phyloP scores from a whole-genome alignment of 2,797 vertebrate genomes.

The Sternotherus odoratus region DNA sequence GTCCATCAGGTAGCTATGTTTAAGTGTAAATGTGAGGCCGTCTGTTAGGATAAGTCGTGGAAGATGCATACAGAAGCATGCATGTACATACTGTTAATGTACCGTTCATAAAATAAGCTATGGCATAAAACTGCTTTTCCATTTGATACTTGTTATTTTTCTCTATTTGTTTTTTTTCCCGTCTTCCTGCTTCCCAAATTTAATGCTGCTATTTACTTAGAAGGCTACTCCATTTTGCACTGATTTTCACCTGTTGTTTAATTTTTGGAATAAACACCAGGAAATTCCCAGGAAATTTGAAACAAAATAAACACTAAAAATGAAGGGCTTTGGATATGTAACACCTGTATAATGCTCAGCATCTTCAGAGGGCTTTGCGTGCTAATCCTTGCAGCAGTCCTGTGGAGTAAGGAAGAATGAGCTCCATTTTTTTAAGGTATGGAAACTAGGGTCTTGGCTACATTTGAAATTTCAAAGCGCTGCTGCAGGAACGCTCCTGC shows the following conservation, averaged over 20 bases:
- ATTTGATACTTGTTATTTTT: no score
- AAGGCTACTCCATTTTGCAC: no score
- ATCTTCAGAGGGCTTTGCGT: neutral
- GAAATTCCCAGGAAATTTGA: accelerated
- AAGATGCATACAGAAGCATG: neutral
- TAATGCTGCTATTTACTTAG: no score
- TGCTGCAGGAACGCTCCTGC: no score
- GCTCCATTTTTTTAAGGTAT: accelerated
- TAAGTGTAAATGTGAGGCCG: neutral
- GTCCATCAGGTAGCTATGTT: neutral
- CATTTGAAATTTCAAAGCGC: no score
- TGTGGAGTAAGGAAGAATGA: neutral
- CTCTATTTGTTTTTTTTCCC: no score
- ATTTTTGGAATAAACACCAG: no score
- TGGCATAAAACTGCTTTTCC: no score
- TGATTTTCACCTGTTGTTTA: no score
- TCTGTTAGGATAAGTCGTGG: neutral
- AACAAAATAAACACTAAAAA: neutral
- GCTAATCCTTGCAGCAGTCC: neutral
- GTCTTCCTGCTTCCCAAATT: no score
- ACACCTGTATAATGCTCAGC: accelerated
- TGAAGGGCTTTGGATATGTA: neutral
- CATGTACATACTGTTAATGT: neutral
- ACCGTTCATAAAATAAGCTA: neutral
- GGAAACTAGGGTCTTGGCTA: no score